Conservation (phyloP, 2,888 invertebrate species). For the Orchesella flavescens region DNA sequence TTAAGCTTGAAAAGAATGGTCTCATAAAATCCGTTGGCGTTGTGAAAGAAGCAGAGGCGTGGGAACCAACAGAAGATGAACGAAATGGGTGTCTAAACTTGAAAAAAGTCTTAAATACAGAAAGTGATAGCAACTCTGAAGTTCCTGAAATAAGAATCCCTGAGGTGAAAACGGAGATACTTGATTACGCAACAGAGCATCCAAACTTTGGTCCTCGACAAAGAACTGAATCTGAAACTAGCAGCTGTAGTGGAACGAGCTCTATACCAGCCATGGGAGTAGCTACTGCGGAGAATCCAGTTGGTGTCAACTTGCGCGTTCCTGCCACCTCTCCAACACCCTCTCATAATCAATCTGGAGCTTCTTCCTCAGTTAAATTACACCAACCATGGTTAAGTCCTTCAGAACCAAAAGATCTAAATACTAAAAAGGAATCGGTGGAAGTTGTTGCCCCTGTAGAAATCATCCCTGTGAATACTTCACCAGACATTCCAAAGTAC, state of each 20-base stretch:
- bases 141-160: background rate
- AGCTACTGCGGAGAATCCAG: background rate
- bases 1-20: slow-evolving; percentile 66
- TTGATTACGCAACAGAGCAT: slow-evolving; percentile 38
- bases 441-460: slow-evolving; percentile 26
- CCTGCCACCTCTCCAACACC: slow-evolving; percentile 1
- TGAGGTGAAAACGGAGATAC: slow-evolving; percentile 59
- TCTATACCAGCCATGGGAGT: background rate
- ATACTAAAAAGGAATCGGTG: background rate
- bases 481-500: slow-evolving; percentile 16
- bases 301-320: background rate
- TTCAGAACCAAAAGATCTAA: slow-evolving; percentile 51
- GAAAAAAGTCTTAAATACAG: slow-evolving; percentile 67
- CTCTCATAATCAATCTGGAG: background rate
- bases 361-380: slow-evolving; percentile 46
- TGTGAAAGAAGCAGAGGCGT: slow-evolving; percentile 69
- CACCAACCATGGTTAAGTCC: slow-evolving; percentile 72
- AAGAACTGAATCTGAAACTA: slow-evolving; percentile 52
- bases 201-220: slow-evolving; percentile 13
- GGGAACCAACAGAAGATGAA: slow-evolving; percentile 70
- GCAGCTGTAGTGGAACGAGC: slow-evolving; percentile 30
- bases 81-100: slow-evolving; percentile 66
- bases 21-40: slow-evolving; percentile 63
- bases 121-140: background rate
- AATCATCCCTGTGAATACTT: slow-evolving; percentile 6